Evolutionary conservation across 2,888 invertebrate genomes (phyloP), one percentile per base, ranked within the genome.

Genomic region (Nemapogon koenigi): DNA sequence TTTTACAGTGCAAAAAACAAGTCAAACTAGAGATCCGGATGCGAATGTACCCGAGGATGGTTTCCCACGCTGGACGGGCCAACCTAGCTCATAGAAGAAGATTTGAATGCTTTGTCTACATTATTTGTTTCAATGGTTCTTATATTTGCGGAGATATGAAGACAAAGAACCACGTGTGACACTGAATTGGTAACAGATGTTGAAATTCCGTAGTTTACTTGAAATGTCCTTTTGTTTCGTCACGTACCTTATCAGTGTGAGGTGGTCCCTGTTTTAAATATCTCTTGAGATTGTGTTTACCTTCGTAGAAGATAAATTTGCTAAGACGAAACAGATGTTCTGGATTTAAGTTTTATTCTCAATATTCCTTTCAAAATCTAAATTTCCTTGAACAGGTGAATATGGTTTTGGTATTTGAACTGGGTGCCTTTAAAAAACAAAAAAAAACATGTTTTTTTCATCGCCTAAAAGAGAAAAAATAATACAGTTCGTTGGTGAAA

Each of bases 1-100:
- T 72, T 73, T 70, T 75, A 75, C 59, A 59, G 59, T 50, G 47
- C 53, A 61, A 69, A 72, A 76, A 71, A 64, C 48, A 43, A 57
- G 8, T 14, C 58, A 64, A 68, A 68, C 25, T 15, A 11, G 16
- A 54, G 56, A 52, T 66, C 64, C 69, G 72, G 71, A 68, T 75
- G 75, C 73, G 75, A 76, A 72, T 64, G 60, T 43, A 43, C 42
- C 47, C 43, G 45, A 49, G 46, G 46, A 46, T 45, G 40, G 16
- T 55, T 75, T 76, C 76, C 71, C 78, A 76, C 76, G 76, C 54
- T 57, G 58, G 61, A 55, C 38, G 16, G 33, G 36, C 45, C 46
- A 46, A 45, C 46, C 45, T 46, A 4, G 36, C 38, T 39, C 35
- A 19, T 37, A 31, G 18, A 17, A 4, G 14, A 3, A 33, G n/a